phyloP scores from a whole-genome alignment of 2,113 vertebrate species.

The Channa maculata region DNA sequence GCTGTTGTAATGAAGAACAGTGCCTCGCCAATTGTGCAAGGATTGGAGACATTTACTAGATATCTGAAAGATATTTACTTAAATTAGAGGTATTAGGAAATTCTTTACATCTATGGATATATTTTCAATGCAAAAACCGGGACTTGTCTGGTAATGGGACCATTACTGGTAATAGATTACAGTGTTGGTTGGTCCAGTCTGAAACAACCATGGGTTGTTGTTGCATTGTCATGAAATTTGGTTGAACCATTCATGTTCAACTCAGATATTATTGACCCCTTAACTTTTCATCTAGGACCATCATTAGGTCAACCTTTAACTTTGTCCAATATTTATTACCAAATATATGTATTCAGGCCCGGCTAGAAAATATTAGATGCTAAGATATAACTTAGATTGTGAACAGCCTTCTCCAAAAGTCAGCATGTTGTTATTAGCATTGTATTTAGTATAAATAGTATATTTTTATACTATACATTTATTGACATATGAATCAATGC shows the following conservation, averaged over 20 bases:
- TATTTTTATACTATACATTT: too few relatives aligned
- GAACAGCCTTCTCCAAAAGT: too few relatives aligned
- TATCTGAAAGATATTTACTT: conserved; percentile 16
- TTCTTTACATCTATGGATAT: conserved; percentile 6
- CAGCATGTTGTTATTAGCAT: too few relatives aligned
- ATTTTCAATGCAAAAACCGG: not conserved
- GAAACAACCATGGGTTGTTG: not conserved
- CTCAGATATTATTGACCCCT: not conserved
- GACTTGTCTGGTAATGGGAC: not conserved
- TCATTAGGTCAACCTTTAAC: too few relatives aligned
- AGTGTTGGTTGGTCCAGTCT: too few relatives aligned
- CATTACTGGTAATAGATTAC: not conserved
- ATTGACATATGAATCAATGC: too few relatives aligned
- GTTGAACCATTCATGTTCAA: not conserved
- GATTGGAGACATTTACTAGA: conserved; percentile 32
- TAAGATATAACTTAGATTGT: too few relatives aligned
- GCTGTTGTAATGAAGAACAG: conserved; percentile 52
- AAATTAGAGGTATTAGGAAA: not conserved
- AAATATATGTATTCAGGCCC: too few relatives aligned
- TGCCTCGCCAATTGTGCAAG: conserved; percentile 20
- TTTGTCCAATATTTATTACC: too few relatives aligned
- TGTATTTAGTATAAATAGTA: too few relatives aligned
- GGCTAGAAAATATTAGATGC: too few relatives aligned
- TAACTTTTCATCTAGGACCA: too few relatives aligned
- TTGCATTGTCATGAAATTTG: not conserved